Base-by-base conservation (phyloP, 2,888 invertebrate species). In the Pogonocherus hispidulus region DNA sequence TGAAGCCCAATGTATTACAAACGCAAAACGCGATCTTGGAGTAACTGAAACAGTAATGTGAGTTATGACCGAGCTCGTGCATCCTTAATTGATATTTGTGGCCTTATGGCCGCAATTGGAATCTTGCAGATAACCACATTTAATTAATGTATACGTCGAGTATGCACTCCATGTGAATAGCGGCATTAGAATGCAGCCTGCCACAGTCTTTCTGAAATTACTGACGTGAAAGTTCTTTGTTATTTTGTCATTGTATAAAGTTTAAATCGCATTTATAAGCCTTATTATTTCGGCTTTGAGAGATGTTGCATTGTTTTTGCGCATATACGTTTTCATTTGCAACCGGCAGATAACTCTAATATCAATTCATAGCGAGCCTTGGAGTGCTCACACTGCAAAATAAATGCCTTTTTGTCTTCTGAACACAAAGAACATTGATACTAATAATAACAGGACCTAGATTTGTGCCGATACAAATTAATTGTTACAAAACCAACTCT, bases 11-110 rank as follows among this genome's bases (percentile, higher is more conserved):
- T 57, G 20, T 32, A 37, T 32, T 46, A 51, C 32, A 51, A 51
- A 62, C 20, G 62, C 51, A 51, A 51, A 69, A 71, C 59, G 67
- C 63, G 60, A 73, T 76, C 75, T 73, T 71, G 70, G 59, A 69
- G 69, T 70, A 71, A 73, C 71, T 78, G 77, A 76, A 82, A 81
- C 81, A 75, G 81, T 83, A 83, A 83, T 82, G 82, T 83, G 82
- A 84, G 79, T 84, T 84, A 84, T 81, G 80, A 76, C 79, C 76
- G 76, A 78, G 81, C 79, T 77, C 80, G 80, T 79, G 83, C 81
- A 82, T 82, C 82, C 83, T 83, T 85, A 85, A 85, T 85, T 85
- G 84, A 84, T 85, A 85, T 85, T 85, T 84, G 85, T 80, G 85
- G 85, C 83, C 84, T 81, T 82, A 82, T 78, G 83, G 79, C 79